Percentiles rank a stretch among this genome's conserved stretches.
Evolutionary conservation across 2,797 vertebrate species (phyloP).

Genomic region (Lutra lutra): DNA sequence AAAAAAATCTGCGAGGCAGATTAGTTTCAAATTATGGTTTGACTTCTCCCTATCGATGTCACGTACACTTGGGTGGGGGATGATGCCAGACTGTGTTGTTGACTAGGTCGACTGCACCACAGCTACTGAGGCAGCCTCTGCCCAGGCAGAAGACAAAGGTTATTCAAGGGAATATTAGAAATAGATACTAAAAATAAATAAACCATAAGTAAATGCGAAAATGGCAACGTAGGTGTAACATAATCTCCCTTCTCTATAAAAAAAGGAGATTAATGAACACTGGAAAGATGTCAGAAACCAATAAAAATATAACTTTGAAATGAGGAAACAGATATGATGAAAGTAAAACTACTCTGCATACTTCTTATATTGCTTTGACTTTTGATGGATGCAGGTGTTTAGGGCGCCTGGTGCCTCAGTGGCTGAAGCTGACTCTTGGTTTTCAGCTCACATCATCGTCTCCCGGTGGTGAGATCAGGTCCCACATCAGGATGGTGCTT

Average conservation of each 20-base stretch:
- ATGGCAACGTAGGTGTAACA: not conserved
- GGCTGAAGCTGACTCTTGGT: not conserved
- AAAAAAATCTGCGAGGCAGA: not conserved
- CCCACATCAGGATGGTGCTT: too few relatives aligned
- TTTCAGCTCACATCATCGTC: not conserved
- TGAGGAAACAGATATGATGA: not conserved
- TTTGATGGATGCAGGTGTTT: not conserved
- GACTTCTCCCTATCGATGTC: not conserved
- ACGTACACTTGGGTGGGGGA: not conserved
- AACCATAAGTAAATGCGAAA: not conserved
- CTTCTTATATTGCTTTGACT: not conserved
- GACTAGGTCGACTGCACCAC: not conserved
- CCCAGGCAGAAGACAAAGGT: not conserved
- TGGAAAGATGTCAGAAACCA: not conserved
- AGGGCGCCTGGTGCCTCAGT: not conserved
- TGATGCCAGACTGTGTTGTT: not conserved
- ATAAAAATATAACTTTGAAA: not conserved
- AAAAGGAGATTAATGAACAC: not conserved
- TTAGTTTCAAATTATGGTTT: not conserved
- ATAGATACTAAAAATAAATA: not conserved
- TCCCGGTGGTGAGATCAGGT: not conserved
- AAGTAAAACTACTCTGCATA: not conserved
- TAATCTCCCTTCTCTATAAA: not conserved
- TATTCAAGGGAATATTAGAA: constrained; percentile 22
- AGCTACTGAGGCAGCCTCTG: not conserved